phyloP scores from a whole-genome alignment of 2,888 invertebrate genomes.

The Polyploca ridens region DNA sequence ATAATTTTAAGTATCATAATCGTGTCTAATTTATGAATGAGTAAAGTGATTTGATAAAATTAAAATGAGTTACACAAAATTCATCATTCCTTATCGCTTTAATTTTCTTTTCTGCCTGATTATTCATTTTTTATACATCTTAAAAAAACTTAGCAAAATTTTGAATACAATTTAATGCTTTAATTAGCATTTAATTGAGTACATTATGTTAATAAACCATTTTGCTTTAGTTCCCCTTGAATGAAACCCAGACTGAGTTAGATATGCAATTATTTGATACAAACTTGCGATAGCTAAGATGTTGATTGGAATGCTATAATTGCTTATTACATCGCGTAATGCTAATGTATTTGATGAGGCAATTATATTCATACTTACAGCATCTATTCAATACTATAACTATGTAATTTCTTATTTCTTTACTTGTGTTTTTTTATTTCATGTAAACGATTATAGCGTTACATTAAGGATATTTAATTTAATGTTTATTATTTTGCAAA shows the following conservation, averaged over 20 bases:
- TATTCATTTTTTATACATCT: too few species aligned
- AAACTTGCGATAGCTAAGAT: conserved; percentile 4
- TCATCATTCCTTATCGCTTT: too few species aligned
- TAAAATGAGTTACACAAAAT: too few species aligned
- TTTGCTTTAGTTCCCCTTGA: background rate
- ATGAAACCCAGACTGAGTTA: conserved; percentile 16
- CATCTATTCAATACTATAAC: background rate
- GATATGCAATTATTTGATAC: background rate
- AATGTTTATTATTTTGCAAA: background rate
- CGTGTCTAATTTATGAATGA: too few species aligned
- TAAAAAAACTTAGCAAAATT: background rate
- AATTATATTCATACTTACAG: background rate
- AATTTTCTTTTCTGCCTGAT: too few species aligned
- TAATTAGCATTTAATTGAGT: background rate
- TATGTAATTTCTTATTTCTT: background rate
- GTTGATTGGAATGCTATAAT: conserved; percentile 4
- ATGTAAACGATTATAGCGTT: background rate
- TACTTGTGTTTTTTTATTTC: background rate
- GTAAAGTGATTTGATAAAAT: too few species aligned
- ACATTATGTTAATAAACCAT: background rate
- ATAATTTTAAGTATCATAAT: background rate
- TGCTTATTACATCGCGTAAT: background rate
- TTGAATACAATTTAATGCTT: background rate
- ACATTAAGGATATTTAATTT: background rate
- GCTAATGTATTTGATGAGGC: conserved; percentile 5